Evolutionary conservation across 2,888 invertebrate species (phyloP).

Genomic region (Acholoe squamosa): DNA sequence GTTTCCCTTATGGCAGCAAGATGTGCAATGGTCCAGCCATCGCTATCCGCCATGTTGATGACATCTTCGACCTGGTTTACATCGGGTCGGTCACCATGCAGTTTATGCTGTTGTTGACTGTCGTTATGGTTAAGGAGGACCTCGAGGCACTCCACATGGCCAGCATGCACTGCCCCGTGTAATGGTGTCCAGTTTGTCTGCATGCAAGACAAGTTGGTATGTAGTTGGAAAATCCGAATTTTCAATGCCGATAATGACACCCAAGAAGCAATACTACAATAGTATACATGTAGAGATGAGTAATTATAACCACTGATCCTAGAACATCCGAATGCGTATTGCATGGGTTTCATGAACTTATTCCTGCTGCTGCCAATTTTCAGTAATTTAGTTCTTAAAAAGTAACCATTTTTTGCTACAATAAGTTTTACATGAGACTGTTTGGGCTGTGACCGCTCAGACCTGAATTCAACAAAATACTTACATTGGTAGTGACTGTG

Average conservation of each 20-base stretch:
- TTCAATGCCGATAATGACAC: too few species aligned
- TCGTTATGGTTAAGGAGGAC: conserved; percentile 70
- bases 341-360: too few species aligned
- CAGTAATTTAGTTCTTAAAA: too few species aligned
- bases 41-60: conserved; percentile 73
- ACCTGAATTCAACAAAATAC: conserved; percentile 42
- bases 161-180: conserved; percentile 77
- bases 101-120: background rate
- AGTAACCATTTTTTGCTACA: too few species aligned
- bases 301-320: too few species aligned
- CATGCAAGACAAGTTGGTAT: conserved; percentile 21
- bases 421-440: too few species aligned
- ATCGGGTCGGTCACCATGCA: background rate
- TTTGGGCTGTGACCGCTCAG: too few species aligned
- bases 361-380: too few species aligned
- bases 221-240: too few species aligned
- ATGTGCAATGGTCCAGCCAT: conserved; percentile 79
- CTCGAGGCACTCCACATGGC: conserved; percentile 75
- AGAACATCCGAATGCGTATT: too few species aligned
- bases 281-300: too few species aligned
- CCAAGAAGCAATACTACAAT: too few species aligned
- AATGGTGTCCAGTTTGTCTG: conserved; percentile 79
- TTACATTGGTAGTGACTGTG: conserved; percentile 74
- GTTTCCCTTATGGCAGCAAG: conserved; percentile 76
- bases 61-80: conserved; percentile 68